A percentile compares a stretch with the other conserved stretches of the same genome.
Conservation (phyloP, 2,888 invertebrate genomes). For the Drosophila yooni region DNA sequence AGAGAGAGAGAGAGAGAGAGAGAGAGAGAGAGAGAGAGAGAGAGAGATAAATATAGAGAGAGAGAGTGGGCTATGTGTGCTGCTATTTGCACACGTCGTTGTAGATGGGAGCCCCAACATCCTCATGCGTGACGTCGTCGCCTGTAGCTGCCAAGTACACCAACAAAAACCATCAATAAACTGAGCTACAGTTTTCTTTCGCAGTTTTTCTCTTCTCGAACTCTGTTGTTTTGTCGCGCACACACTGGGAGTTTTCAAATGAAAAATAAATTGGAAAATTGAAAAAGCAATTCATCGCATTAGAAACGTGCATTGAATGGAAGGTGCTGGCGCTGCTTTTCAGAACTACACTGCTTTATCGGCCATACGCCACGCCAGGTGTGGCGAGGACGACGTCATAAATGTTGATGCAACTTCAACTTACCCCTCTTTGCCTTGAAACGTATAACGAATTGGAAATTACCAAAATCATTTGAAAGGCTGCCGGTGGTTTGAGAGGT, state of each 20-base stretch:
- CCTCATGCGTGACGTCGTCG: conserved; percentile 20
- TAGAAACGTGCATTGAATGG: conserved; percentile 73
- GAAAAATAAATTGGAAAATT: conserved; percentile 80
- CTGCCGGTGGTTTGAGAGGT: conserved; percentile 1
- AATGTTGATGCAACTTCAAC: conserved; percentile 21
- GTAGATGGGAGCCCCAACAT: not conserved
- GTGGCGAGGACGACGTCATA: conserved; percentile 23
- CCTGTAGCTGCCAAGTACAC: conserved; percentile 43
- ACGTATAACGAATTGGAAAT: conserved; percentile 5
- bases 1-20: too few relatives aligned
- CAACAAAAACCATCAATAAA: conserved; percentile 61
- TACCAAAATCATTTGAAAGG: conserved; percentile 3
- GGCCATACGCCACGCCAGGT: conserved; percentile 61
- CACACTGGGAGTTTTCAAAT: conserved; percentile 49
- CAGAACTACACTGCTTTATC: conserved; percentile 43
- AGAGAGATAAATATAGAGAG: not conserved
- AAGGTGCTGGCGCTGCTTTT: conserved; percentile 29
- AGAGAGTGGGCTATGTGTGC: not conserved
- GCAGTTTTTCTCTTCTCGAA: conserved; percentile 14
- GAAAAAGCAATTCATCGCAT: conserved; percentile 79
- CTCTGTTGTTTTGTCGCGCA: not conserved
- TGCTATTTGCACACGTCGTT: conserved; percentile 21
- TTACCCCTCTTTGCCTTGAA: conserved; percentile 22
- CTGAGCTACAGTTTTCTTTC: conserved; percentile 36
- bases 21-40: too few relatives aligned